Conservation (phyloP, 2,797 vertebrate genomes). For the Poeciliopsis turneri region DNA sequence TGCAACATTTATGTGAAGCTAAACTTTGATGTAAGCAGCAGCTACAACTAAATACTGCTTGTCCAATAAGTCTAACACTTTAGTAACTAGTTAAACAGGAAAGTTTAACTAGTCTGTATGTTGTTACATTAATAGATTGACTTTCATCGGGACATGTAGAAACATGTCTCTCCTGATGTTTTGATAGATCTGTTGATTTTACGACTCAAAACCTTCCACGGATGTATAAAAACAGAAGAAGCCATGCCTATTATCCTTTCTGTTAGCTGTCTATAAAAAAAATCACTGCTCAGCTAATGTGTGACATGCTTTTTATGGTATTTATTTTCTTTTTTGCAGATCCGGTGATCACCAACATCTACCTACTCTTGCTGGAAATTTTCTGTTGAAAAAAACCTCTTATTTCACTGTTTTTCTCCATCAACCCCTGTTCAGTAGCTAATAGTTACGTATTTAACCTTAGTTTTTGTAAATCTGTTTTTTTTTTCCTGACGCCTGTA, state of each 20-base stretch:
- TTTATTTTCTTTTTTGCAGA: slow-evolving; percentile 27
- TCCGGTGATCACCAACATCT: slow-evolving; percentile 21
- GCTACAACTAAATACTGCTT: not conserved
- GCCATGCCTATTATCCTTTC: not conserved
- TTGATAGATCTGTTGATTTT: not conserved
- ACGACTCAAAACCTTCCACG: not conserved
- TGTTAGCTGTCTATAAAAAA: not conserved
- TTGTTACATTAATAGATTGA: not conserved
- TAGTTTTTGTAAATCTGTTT: not conserved
- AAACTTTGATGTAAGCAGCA: not conserved
- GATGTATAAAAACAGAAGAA: not conserved
- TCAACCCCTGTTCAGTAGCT: not conserved
- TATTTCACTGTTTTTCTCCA: not conserved
- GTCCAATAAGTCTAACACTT: not conserved
- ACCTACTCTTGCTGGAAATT: not conserved
- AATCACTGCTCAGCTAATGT: not conserved
- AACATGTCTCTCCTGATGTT: not conserved
- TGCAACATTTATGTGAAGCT: not conserved
- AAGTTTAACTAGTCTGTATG: not conserved
- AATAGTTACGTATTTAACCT: not conserved
- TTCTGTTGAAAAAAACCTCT: not conserved
- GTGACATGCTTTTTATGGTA: not conserved
- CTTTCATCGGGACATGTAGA: not conserved
- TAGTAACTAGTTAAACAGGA: not conserved
- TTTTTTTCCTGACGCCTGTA: not conserved